A percentile compares a stretch with the other conserved stretches of the same genome.
These are phyloP conservation scores for Thaumetopoea pityocampa DNA, from an alignment of 1,140 invertebrate species.

Conservation along the genomic window DNA sequence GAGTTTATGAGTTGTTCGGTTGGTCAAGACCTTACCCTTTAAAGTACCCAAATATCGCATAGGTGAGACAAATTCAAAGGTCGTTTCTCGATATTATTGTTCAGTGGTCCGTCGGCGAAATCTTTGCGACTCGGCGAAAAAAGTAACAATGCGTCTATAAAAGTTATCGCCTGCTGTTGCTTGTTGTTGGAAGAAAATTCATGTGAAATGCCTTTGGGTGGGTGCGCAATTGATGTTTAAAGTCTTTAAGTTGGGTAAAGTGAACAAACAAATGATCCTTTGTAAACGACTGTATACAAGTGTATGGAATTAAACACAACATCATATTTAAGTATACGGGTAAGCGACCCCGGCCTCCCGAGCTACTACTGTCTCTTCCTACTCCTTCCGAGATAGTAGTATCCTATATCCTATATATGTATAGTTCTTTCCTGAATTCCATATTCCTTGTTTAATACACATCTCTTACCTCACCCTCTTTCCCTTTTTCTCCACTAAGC, in stretches of 20 bases:
- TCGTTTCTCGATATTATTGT: slow-evolving; percentile 44
- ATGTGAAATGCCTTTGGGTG: slow-evolving; percentile 10
- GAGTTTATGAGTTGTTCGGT: slow-evolving; percentile 35
- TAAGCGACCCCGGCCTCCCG: too few species aligned
- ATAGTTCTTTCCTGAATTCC: too few species aligned
- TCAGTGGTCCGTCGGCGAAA: slow-evolving; percentile 42
- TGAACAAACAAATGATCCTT: too few species aligned
- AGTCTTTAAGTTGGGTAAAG: neutral
- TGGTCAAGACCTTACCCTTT: slow-evolving; percentile 38
- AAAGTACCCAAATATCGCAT: slow-evolving; percentile 42
- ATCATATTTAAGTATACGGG: too few species aligned
- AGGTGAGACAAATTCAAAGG: slow-evolving; percentile 63
- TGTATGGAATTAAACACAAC: too few species aligned
- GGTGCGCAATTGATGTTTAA: neutral
- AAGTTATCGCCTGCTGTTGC: slow-evolving; percentile 47
- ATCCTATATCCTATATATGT: too few species aligned
- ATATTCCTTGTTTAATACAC: too few species aligned
- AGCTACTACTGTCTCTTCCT: too few species aligned
- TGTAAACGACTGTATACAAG: too few species aligned
- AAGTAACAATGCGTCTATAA: slow-evolving; percentile 64
- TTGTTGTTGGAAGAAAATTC: slow-evolving; percentile 36
- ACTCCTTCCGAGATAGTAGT: too few species aligned
- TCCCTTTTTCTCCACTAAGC: too few species aligned
- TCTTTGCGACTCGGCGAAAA: slow-evolving; percentile 25
- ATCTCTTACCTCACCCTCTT: too few species aligned